These are phyloP conservation scores for Mythimna lalbum DNA, from an alignment of 2,888 invertebrate species.

Conservation along the genomic window DNA sequence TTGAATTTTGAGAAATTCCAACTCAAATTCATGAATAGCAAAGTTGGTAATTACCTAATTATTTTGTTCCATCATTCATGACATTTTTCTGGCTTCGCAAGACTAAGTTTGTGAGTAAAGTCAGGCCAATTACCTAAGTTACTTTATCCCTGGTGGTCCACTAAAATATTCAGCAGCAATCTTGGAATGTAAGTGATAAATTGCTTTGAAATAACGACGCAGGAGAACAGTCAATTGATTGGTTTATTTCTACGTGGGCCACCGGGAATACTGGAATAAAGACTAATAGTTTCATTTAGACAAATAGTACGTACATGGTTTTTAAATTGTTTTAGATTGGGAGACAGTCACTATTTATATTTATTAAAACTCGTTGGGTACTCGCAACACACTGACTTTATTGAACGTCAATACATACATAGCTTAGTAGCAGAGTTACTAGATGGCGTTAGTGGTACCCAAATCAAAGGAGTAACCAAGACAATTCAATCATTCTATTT, in stretches of 20 bases:
- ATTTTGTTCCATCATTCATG: slow-evolving; percentile 28
- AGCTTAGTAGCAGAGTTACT: too few relatives aligned
- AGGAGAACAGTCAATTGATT: slow-evolving; percentile 25
- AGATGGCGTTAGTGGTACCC: too few relatives aligned
- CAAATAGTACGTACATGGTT: slow-evolving; percentile 2
- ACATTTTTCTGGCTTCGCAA: slow-evolving; percentile 22
- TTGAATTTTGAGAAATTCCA: neutral
- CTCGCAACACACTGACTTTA: too few relatives aligned
- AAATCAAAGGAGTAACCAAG: too few relatives aligned
- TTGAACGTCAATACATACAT: too few relatives aligned
- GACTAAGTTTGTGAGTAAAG: slow-evolving; percentile 15
- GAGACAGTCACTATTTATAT: neutral
- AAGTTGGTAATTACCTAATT: slow-evolving; percentile 10
- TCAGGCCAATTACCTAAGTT: slow-evolving; percentile 43
- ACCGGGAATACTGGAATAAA: slow-evolving; percentile 23
- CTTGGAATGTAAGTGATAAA: slow-evolving; percentile 45
- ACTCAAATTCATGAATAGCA: slow-evolving; percentile 4
- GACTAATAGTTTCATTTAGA: slow-evolving; percentile 28
- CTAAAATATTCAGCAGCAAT: slow-evolving; percentile 50
- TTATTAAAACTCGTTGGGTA: too few relatives aligned
- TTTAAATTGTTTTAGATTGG: neutral
- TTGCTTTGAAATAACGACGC: slow-evolving; percentile 27
- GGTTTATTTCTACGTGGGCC: slow-evolving; percentile 27
- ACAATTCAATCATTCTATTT: too few relatives aligned
- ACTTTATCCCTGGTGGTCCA: slow-evolving; percentile 5